These are phyloP conservation scores for Drosophila lacertosa DNA, from an alignment of 1,140 invertebrate genomes.

Conservation along the genomic window DNA sequence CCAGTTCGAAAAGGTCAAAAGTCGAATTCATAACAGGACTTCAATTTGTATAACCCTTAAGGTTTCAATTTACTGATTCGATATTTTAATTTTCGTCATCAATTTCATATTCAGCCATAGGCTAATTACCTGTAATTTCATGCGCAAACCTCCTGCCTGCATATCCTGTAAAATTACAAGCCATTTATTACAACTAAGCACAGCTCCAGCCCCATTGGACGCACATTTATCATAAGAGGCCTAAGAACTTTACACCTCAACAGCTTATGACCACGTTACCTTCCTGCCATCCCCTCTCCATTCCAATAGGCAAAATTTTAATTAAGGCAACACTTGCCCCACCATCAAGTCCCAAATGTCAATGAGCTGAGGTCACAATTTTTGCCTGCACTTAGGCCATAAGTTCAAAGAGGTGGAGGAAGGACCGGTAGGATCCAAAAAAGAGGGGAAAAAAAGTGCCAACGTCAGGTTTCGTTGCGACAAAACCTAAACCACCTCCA, in stretches of 20 bases:
- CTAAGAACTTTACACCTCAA: conserved; percentile 42
- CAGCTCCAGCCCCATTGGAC: conserved; percentile 7
- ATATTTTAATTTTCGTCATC: background rate
- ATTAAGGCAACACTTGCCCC: conserved; percentile 64
- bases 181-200: conserved; percentile 38
- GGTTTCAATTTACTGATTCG: background rate
- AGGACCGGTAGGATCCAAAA: background rate
- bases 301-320: conserved; percentile 66
- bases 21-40: background rate
- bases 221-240: conserved; percentile 46
- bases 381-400: conserved; percentile 57
- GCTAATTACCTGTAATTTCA: conserved; percentile 1
- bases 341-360: conserved; percentile 70
- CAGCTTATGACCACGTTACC: conserved; percentile 19
- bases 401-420: conserved; percentile 30
- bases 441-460: conserved; percentile 41
- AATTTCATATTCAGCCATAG: conserved; percentile 25
- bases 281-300: background rate
- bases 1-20: background rate
- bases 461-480: conserved; percentile 61
- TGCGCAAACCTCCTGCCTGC: conserved; percentile 7
- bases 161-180: conserved; percentile 36
- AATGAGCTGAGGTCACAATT: conserved; percentile 76
- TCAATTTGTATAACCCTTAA: background rate
- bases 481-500: conserved; percentile 11